Base-by-base conservation (phyloP, 2,113 vertebrate genomes). In the Pogonocichla stellata region DNA sequence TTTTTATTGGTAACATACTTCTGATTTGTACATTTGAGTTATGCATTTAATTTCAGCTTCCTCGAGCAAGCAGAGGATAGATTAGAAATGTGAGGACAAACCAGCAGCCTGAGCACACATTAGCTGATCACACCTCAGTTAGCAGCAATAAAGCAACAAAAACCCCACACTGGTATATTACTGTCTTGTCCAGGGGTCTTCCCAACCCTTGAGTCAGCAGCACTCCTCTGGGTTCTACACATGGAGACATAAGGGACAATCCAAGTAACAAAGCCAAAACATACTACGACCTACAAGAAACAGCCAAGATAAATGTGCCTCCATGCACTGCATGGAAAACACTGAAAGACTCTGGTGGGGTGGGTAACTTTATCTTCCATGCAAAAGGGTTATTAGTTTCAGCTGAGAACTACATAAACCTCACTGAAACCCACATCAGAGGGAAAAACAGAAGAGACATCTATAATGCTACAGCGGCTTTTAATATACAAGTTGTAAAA, bases 401-500 rank as follows among this genome's bases (percentile, higher is more conserved):
- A 92, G 51, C 33, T 47, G n/a, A 79, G 16, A 80, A 43, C 29
- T 19, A 56, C 3, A 50, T 2, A 47, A 58, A 45, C 33, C 19
- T 71, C 45, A 51, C 5, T 2, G 2, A 90, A 73, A 92, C 36
- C 47, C 88, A 43, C 8, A 50, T 0, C 28, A 17, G 15, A 73
- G 28, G 1, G 18, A 40, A 65, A 58, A 61, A 7, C 0, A 48
- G 34, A 43, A 34, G 2, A 66, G 3, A 13, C 9, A 71, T 43
- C 45, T 29, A 4, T 53, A 77, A 62, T 1, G 3, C 53, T 54
- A 26, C 22, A 62, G 34, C 9, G 13, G 8, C 20, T 87, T 75
- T 60, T 45, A 65, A 51, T 3, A 28, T 1, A 38, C 25, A 66
- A 40, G 5, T 15, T 73, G 18, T 62, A 85, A 84, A 77, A 56